Base-by-base conservation (phyloP, 2,113 vertebrate species). In the Coregonus clupeaformis region DNA sequence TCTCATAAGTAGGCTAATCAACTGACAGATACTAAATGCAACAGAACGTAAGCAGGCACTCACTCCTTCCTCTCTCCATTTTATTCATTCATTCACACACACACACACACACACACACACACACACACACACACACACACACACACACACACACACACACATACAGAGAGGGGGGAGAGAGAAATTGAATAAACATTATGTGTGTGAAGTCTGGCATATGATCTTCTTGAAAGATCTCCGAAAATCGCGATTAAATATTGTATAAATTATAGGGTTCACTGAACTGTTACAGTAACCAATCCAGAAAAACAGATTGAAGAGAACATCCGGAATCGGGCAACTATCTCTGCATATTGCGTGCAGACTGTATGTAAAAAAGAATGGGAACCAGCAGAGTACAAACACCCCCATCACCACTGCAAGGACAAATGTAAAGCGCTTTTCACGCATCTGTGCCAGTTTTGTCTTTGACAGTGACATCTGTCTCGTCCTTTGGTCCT, bases 251-350 rank as follows among this genome's bases (percentile, higher is more conserved):
- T 96, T 96, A 81, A 93, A 93, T 22, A 93, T 80, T 1, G 92
- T 93, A 81, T 93, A 93, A 6, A 93, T 93, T 76, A 93, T 90
- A 30, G 92, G 92, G 74, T 93, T 93, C 42, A 93, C 83, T 75
- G 89, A 91, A 82, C 92, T 93, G 80, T 93, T 93, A 79, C 92
- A 93, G 88, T 93, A 93, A 0, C 92, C 92, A 27, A 93, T 91
- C 95, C 95, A 96, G 85, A 96, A 98, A 77, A 98, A 98, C 57
- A 98, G 94, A 79, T 94, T 94, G 84, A 98, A 98, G 78, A 98
- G 94, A 0, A 93, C 88, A 1, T 93, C 94, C 2, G 95, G 95
- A 71, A 96, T 69, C 0, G 22, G 85, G 71, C 95, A 96, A 47
- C 75, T 91, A 6, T 94, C 89, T 4, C 94, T 84, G 9, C 95